Conservation (phyloP, 2,888 invertebrate species). For the Macrosoma leucophasiata region DNA sequence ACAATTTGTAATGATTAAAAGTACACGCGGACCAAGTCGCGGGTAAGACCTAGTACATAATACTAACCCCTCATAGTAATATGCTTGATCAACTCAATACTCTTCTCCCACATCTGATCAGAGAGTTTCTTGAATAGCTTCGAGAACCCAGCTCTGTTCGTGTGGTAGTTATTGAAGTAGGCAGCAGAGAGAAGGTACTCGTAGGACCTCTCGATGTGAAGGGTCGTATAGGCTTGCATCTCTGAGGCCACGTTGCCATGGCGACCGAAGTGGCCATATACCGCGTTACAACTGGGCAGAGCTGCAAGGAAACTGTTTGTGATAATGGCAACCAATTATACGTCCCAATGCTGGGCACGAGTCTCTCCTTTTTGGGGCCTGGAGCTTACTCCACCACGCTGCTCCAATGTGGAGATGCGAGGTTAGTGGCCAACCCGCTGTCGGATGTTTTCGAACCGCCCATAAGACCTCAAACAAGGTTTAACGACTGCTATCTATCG, state of each 20-base stretch:
- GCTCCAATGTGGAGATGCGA: no score
- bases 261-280: slow-evolving; percentile 76
- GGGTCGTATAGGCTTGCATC: slow-evolving; percentile 74
- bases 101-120: slow-evolving; percentile 83
- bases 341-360: no score
- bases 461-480: no score
- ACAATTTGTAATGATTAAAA: no score
- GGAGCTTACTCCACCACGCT: no score
- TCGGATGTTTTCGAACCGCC: no score
- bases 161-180: slow-evolving; percentile 85
- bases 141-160: slow-evolving; percentile 84
- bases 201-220: slow-evolving; percentile 82
- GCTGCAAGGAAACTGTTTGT: slow-evolving; percentile 34
- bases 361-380: no score
- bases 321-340: no score
- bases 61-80: slow-evolving; percentile 83
- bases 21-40: no score
- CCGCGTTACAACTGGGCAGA: slow-evolving; percentile 77
- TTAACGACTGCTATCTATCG: no score
- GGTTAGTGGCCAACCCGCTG: no score
- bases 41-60: no score
- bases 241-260: slow-evolving; percentile 59
- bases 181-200: slow-evolving; percentile 85
- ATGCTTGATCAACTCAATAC: slow-evolving; percentile 85
- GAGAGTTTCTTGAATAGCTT: slow-evolving; percentile 83